phyloP scores from a whole-genome alignment of 2,888 invertebrate species.

The Dryocosmus kuriphilus region DNA sequence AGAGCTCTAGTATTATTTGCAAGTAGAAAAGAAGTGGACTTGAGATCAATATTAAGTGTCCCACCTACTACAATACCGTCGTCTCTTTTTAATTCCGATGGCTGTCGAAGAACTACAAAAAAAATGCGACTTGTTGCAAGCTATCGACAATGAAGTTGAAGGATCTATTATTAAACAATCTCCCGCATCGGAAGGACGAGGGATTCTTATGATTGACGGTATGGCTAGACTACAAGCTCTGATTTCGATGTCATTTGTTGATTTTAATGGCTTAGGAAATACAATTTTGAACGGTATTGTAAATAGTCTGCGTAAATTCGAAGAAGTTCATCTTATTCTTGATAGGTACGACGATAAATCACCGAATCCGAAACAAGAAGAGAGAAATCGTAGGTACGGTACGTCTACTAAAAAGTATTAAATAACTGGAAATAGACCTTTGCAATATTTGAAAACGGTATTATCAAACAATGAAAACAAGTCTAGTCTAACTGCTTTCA shows the following conservation, averaged over 20 bases:
- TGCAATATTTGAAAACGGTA: constrained; percentile 20
- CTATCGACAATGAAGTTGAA: constrained; percentile 23
- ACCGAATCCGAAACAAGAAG: no score
- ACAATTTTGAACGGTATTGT: not conserved
- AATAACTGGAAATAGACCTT: no score
- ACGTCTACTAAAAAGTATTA: no score
- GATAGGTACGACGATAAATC: constrained; percentile 38
- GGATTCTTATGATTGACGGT: constrained; percentile 11
- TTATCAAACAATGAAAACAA: constrained; percentile 36
- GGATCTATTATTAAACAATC: not conserved
- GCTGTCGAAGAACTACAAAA: no score
- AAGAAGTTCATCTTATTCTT: constrained; percentile 31
- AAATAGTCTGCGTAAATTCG: not conserved
- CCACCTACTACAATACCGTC: constrained; percentile 21
- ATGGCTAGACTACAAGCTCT: constrained; percentile 27
- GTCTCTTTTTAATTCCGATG: no score
- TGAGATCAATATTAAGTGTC: not conserved
- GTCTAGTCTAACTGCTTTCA: not conserved
- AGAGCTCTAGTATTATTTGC: constrained; percentile 21
- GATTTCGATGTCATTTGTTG: not conserved
- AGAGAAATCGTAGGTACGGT: no score
- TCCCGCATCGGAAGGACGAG: not conserved
- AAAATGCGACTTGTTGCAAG: constrained; percentile 31
- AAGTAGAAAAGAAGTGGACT: constrained; percentile 21
- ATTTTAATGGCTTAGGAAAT: constrained; percentile 15